These are phyloP conservation scores for Pogonomyrmex californicus DNA, from an alignment of 1,140 invertebrate species.

Conservation along the genomic window DNA sequence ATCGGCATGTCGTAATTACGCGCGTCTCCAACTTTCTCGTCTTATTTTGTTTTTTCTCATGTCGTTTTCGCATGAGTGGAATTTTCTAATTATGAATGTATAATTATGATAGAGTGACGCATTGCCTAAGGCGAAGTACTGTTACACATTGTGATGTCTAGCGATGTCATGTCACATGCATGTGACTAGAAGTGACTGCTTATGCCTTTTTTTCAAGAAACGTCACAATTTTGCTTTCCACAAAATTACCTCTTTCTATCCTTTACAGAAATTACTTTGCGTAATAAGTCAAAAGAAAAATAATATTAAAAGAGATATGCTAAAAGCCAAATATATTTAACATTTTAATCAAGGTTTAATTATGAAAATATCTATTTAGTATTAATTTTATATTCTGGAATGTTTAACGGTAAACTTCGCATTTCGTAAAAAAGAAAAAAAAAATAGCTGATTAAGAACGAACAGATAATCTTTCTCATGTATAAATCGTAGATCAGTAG, in stretches of 20 bases:
- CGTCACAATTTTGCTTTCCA: background rate
- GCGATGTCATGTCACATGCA: too few relatives aligned
- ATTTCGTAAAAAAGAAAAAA: background rate
- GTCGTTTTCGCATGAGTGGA: conserved; percentile 24
- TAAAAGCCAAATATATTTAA: background rate
- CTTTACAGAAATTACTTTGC: background rate
- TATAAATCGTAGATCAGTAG: conserved; percentile 9
- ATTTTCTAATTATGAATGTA: conserved; percentile 42
- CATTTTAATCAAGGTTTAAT: background rate
- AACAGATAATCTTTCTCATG: background rate
- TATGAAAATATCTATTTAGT: background rate
- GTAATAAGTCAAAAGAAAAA: background rate
- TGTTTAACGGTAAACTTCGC: background rate
- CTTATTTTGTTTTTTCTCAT: too few relatives aligned
- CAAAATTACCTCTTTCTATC: background rate
- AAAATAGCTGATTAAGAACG: background rate
- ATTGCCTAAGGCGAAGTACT: conserved; percentile 26
- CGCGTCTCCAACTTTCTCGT: background rate
- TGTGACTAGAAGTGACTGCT: background rate
- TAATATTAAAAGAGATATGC: background rate
- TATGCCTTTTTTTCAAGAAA: background rate
- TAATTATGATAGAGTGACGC: conserved; percentile 33
- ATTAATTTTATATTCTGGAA: background rate
- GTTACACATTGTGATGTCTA: background rate
- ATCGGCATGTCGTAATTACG: conserved; percentile 15